phyloP scores from a whole-genome alignment of 2,888 invertebrate species.

The Caprella mutica region DNA sequence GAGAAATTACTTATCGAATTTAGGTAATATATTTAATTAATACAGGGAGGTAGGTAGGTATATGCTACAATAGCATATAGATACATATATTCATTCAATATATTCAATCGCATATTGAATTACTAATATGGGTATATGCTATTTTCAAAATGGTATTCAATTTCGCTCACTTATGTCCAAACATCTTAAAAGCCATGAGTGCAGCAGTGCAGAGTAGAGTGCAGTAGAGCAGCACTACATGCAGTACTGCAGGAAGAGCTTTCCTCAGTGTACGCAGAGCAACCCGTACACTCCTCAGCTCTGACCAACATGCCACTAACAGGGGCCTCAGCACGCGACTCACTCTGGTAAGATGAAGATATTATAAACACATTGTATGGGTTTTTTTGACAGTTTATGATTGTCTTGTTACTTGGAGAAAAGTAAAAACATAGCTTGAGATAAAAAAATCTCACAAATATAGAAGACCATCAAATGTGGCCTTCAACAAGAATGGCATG shows the following conservation, averaged over 20 bases:
- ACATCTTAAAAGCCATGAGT: conserved; percentile 43
- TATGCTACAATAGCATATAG: not conserved
- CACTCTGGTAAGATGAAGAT: conserved; percentile 38
- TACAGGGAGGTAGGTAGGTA: not conserved
- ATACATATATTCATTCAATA: not conserved
- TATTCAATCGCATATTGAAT: not conserved
- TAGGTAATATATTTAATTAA: not conserved
- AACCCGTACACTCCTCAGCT: conserved; percentile 41
- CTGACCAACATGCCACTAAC: conserved; percentile 40
- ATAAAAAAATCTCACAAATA: no score
- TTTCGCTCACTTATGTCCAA: conserved; percentile 40
- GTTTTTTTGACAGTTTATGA: no score
- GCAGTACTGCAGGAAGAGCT: conserved; percentile 43
- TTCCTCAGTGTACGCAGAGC: conserved; percentile 44
- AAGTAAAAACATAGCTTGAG: no score
- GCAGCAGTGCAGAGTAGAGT: conserved; percentile 42
- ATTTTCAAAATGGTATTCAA: not conserved
- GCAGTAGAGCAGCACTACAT: conserved; percentile 42
- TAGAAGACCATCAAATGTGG: no score
- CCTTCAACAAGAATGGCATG: no score
- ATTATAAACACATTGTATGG: no score
- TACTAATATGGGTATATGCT: not conserved
- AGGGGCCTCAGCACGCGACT: conserved; percentile 42
- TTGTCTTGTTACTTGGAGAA: no score
- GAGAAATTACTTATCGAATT: not conserved